Evolutionary conservation across 2,113 vertebrate species (phyloP).

Genomic region (Caretta caretta): DNA sequence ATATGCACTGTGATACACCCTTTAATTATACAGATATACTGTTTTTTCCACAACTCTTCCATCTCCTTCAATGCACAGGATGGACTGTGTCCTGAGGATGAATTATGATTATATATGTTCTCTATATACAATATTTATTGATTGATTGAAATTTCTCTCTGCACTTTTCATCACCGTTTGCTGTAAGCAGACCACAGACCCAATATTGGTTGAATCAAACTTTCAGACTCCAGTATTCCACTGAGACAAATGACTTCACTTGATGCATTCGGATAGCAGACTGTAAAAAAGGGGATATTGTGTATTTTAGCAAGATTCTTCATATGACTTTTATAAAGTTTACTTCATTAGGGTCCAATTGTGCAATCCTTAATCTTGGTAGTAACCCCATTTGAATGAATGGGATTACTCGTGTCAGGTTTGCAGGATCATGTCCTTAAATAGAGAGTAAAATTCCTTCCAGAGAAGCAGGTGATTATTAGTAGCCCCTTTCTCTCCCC

Average conservation of each 20-base stretch:
- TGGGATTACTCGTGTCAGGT: not conserved
- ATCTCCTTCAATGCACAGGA: not conserved
- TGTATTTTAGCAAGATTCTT: not conserved
- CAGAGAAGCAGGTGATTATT: not conserved
- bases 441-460: slow-evolving; percentile 1
- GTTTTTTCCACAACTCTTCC: not conserved
- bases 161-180: accelerated
- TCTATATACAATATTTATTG: not conserved
- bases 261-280: not conserved
- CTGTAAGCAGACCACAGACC: not conserved
- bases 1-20: accelerated
- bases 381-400: not conserved
- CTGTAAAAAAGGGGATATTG: not conserved
- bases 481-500: slow-evolving; percentile 5
- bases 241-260: not conserved
- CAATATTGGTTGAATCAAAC: not conserved
- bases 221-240: not conserved
- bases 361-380: not conserved
- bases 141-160: slow-evolving; percentile 13
- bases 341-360: not conserved
- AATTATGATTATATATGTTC: not conserved
- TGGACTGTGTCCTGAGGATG: not conserved
- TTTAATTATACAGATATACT: not conserved
- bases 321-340: not conserved
- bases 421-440: slow-evolving; percentile 4